These are phyloP conservation scores for Drosophila nr. perissopoda DNA, from an alignment of 2,888 invertebrate genomes.

Conservation along the genomic window DNA sequence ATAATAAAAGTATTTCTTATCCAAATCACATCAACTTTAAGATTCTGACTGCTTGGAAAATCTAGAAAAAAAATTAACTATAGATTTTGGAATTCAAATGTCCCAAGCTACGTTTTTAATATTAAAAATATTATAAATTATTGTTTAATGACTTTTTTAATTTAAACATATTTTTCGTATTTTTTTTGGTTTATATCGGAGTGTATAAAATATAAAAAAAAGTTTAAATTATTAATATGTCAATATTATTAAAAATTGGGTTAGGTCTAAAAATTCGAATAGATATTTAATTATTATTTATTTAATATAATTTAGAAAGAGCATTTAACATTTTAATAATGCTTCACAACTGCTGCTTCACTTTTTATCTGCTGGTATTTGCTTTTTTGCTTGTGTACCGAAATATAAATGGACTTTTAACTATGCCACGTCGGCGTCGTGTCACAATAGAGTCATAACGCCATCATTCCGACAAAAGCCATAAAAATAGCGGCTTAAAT, in stretches of 20 bases:
- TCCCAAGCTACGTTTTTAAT: no score
- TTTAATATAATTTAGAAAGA: neutral
- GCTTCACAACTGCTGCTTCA: no score
- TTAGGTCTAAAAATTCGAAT: neutral
- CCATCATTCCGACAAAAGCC: conserved; percentile 61
- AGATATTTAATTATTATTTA: neutral
- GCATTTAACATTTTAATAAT: neutral
- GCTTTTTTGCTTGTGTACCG: conserved; percentile 9
- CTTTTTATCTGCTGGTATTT: neutral
- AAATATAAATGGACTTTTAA: conserved; percentile 59
- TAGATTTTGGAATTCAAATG: neutral
- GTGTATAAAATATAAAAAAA: no score
- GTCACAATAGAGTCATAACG: conserved; percentile 75
- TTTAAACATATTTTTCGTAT: no score
- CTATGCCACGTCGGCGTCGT: conserved; percentile 63
- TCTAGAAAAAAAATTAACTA: neutral
- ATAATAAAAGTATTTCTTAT: neutral
- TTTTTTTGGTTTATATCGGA: no score
- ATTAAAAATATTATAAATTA: no score
- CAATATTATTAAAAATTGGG: neutral
- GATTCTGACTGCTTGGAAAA: neutral
- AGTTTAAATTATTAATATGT: no score
- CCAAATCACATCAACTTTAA: neutral
- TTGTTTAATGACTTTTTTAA: no score
- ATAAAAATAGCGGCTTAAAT: conserved; percentile 75